Evolutionary conservation across 1,140 invertebrate species (phyloP).

Genomic region (Zaprionus africanus): DNA sequence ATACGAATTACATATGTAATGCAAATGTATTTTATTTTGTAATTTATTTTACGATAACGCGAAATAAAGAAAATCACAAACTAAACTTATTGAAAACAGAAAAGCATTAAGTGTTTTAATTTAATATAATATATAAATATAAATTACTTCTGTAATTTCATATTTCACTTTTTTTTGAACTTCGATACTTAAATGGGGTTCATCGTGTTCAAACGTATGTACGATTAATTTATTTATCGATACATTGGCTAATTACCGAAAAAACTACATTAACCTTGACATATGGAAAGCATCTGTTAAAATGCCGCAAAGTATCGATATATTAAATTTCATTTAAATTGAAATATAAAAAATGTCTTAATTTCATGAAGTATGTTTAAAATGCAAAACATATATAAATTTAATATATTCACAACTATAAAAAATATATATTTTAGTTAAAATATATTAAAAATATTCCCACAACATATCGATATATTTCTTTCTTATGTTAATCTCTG

Average conservation of each 20-base stretch:
- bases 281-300: background rate
- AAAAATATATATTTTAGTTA: background rate
- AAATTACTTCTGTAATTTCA: background rate
- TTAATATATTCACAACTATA: background rate
- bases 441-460: background rate
- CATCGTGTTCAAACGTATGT: background rate
- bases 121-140: background rate
- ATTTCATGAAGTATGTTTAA: background rate
- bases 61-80: constrained; percentile 75
- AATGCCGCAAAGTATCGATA: background rate
- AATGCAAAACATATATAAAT: background rate
- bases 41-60: constrained; percentile 79
- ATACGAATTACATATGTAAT: constrained; percentile 63
- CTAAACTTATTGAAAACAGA: constrained; percentile 4
- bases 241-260: background rate
- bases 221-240: background rate
- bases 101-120: background rate
- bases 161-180: background rate
- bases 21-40: constrained; percentile 79
- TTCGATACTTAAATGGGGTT: background rate
- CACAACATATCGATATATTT: background rate
- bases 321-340: background rate
- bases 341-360: background rate
- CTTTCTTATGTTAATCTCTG: background rate
- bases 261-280: background rate